Evolutionary conservation across 2,113 vertebrate genomes (phyloP).

Genomic region (Poecilia latipinna): DNA sequence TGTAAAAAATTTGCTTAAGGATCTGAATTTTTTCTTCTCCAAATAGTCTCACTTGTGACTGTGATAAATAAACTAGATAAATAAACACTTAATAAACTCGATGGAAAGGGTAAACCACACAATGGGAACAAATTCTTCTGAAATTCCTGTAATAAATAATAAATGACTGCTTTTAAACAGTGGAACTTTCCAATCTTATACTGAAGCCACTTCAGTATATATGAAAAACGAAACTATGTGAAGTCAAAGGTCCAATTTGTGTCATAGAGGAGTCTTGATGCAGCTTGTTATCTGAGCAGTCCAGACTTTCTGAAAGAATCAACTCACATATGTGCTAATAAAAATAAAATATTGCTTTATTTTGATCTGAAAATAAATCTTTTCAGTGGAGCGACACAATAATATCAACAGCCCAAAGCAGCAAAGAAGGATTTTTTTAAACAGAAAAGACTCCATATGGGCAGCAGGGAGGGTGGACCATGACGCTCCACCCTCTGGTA

Average conservation of each 20-base stretch:
- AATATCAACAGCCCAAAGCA: slow-evolving; percentile 42
- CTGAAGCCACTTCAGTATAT: no score
- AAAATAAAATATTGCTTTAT: slow-evolving; percentile 15
- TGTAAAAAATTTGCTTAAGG: no score
- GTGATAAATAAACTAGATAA: no score
- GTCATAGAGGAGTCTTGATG: not conserved
- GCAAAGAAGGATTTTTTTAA: slow-evolving; percentile 12
- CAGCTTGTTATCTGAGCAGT: not conserved
- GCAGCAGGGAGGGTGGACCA: slow-evolving; percentile 24
- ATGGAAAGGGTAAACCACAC: no score
- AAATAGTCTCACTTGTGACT: no score
- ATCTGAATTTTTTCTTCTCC: no score
- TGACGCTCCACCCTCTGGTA: slow-evolving; percentile 58
- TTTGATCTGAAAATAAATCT: slow-evolving; percentile 31
- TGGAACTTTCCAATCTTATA: no score
- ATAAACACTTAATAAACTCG: no score
- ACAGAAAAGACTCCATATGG: slow-evolving; percentile 27
- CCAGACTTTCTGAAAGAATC: not conserved
- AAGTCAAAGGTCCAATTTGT: not conserved
- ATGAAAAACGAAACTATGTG: no score
- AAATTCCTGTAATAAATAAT: no score
- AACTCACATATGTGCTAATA: slow-evolving; percentile 2
- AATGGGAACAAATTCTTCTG: no score
- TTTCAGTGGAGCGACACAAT: slow-evolving; percentile 25
- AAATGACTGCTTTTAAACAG: no score